Evolutionary conservation across 2,797 vertebrate genomes (phyloP).

Genomic region (Chiroxiphia lanceolata): DNA sequence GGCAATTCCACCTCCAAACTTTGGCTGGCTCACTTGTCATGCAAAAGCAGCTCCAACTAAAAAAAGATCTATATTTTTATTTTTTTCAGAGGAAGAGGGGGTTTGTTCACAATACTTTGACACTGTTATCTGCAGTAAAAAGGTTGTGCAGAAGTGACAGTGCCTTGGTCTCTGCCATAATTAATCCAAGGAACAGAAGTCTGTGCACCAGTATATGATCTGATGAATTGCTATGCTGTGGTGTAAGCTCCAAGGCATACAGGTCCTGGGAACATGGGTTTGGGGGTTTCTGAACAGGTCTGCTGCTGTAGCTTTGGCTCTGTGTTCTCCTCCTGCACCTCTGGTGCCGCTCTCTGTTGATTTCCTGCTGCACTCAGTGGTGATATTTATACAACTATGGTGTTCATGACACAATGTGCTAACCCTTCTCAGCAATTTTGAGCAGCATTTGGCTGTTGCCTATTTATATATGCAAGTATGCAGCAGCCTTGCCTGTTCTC

Average conservation of each 20-base stretch:
- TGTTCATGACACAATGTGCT: neutral
- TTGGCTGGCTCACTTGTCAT: neutral
- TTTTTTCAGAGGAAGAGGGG: neutral
- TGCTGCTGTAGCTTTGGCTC: neutral
- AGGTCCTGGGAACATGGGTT: neutral
- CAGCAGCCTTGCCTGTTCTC: neutral
- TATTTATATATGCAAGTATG: neutral
- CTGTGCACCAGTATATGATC: neutral
- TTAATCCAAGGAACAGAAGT: neutral
- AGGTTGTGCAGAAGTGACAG: neutral
- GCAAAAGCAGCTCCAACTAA: neutral
- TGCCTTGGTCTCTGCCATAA: neutral
- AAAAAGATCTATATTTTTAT: neutral
- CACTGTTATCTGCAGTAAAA: neutral
- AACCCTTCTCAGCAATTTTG: neutral
- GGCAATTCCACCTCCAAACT: neutral
- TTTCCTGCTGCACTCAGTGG: neutral
- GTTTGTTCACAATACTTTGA: neutral
- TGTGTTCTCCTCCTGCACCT: neutral
- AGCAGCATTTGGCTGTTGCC: neutral
- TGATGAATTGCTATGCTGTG: neutral
- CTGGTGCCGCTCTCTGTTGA: neutral
- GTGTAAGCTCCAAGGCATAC: neutral
- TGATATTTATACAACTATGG: neutral
- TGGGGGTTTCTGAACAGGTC: neutral